A percentile compares a stretch with the other conserved stretches of the same genome.
These are phyloP conservation scores for Coleophora flavipennella DNA, from an alignment of 2,888 invertebrate species.

Conservation along the genomic window DNA sequence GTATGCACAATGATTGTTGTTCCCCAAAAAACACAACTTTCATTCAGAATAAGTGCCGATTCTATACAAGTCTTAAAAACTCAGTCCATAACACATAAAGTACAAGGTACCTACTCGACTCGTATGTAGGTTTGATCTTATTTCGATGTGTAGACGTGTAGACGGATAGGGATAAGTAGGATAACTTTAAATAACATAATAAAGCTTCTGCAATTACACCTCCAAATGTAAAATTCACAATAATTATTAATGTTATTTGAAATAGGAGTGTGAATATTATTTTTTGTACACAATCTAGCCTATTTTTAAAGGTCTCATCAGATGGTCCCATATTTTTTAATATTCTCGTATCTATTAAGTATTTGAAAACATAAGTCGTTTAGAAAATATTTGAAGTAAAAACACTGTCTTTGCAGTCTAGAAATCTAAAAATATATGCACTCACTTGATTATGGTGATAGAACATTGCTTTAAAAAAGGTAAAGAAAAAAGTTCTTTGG, in stretches of 20 bases:
- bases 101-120: conserved; percentile 22
- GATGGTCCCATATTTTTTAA: conserved; percentile 12
- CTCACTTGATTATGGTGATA: too few relatives aligned
- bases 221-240: conserved; percentile 3
- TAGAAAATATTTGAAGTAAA: conserved; percentile 4
- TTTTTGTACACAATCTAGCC: too few relatives aligned
- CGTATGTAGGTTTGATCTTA: conserved; percentile 13
- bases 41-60: too few relatives aligned
- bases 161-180: too few relatives aligned
- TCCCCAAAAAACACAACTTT: too few relatives aligned
- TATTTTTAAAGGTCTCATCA: not conserved
- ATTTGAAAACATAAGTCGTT: conserved; percentile 2
- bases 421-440: conserved; percentile 5
- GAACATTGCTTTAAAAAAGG: not conserved
- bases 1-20: too few relatives aligned
- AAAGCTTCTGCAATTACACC: not conserved
- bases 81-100: conserved; percentile 18
- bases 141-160: conserved; percentile 9
- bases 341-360: conserved; percentile 7
- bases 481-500: not conserved
- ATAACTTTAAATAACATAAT: conserved; percentile 6
- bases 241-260: not conserved
- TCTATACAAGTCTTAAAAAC: too few relatives aligned
- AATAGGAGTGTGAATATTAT: too few relatives aligned
- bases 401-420: conserved; percentile 9